Evolutionary conservation across 2,888 invertebrate species (phyloP).

Genomic region (Cephus nigrinus): DNA sequence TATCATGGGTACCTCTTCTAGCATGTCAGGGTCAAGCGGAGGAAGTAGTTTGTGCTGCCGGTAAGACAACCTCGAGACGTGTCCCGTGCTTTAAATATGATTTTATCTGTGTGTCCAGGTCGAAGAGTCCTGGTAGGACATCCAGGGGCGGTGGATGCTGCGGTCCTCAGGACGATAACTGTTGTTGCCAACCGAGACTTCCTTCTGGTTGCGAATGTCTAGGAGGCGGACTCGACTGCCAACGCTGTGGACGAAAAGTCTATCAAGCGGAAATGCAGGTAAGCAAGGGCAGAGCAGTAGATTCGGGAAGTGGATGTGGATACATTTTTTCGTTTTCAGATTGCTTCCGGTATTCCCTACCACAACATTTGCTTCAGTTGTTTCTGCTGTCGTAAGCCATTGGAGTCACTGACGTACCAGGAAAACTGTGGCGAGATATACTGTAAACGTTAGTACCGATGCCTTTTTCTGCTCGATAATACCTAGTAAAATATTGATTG

Average conservation of each 20-base stretch:
- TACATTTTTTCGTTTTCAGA: constrained; percentile 31
- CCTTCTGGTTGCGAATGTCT: constrained; percentile 52
- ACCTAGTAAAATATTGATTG: neutral
- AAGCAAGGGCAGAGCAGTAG: constrained; percentile 6
- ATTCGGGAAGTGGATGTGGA: neutral
- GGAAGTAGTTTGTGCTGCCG: constrained; percentile 34
- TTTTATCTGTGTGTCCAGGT: constrained; percentile 27
- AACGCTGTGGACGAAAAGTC: constrained; percentile 63
- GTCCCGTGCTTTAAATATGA: constrained; percentile 27
- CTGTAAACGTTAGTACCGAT: constrained; percentile 66
- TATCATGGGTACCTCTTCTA: constrained; percentile 15
- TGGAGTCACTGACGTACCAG: constrained; percentile 67
- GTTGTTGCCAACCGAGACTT: constrained; percentile 27
- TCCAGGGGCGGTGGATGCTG: constrained; percentile 31
- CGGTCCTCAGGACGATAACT: constrained; percentile 19
- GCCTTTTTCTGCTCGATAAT: neutral
- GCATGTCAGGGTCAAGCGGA: constrained; percentile 13
- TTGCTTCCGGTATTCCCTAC: constrained; percentile 65
- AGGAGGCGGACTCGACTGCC: constrained; percentile 58
- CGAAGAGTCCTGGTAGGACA: constrained; percentile 30
- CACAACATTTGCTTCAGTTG: constrained; percentile 69
- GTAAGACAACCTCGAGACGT: constrained; percentile 32
- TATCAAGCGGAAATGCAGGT: constrained; percentile 63
- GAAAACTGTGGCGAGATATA: constrained; percentile 69
- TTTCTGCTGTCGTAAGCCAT: constrained; percentile 67